phyloP scores from a whole-genome alignment of 1,140 invertebrate genomes.

The Laupala kohalensis region DNA sequence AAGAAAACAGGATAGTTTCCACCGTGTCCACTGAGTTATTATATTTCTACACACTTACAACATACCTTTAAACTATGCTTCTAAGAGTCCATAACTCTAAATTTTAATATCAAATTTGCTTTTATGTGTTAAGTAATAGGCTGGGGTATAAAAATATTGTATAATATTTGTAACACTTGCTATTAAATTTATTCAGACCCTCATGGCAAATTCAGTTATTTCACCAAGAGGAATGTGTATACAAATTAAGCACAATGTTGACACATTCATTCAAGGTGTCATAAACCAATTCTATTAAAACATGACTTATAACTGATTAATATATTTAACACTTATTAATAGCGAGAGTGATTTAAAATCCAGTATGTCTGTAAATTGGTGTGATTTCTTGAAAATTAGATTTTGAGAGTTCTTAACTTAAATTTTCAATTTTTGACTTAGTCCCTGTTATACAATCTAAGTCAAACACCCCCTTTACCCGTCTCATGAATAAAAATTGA shows the following conservation, averaged over 20 bases:
- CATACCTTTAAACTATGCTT: background rate
- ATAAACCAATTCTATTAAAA: background rate
- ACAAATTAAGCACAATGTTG: background rate
- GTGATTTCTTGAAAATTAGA: background rate
- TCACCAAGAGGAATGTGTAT: background rate
- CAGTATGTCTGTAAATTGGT: too few species aligned
- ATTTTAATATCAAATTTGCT: background rate
- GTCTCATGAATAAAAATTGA: background rate
- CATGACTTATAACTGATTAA: too few species aligned
- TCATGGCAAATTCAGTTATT: background rate
- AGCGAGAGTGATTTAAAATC: too few species aligned
- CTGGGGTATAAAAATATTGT: background rate
- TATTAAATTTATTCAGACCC: background rate
- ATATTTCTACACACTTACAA: background rate
- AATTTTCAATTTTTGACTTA: background rate
- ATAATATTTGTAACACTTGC: background rate
- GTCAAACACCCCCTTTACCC: background rate
- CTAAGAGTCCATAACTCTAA: background rate
- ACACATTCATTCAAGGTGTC: background rate
- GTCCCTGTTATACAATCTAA: background rate
- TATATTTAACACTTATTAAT: too few species aligned
- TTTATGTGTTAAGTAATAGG: background rate
- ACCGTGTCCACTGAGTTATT: background rate
- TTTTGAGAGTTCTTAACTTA: background rate
- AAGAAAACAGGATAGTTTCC: background rate